A percentile compares a stretch with the other conserved stretches of the same genome.
phyloP scores from a whole-genome alignment of 2,113 vertebrate species.

The Arothron firmamentum region DNA sequence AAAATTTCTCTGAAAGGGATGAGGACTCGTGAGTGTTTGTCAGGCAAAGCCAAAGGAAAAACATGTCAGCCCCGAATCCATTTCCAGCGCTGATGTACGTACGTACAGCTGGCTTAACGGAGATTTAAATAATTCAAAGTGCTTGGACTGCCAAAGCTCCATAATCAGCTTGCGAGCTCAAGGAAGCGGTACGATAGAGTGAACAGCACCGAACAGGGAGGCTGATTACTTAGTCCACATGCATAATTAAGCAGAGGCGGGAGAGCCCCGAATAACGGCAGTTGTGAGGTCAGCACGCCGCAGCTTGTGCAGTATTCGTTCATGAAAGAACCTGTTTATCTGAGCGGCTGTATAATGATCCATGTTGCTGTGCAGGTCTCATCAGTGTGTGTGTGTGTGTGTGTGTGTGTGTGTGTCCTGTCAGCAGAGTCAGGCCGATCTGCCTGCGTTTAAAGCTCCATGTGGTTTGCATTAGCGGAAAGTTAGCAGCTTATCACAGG shows the following conservation, averaged over 20 bases:
- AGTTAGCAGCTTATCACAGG: slow-evolving; percentile 49
- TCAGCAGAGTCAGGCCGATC: slow-evolving; percentile 10
- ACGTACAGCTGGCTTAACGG: slow-evolving; percentile 76
- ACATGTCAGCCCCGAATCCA: slow-evolving; percentile 69
- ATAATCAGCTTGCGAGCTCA: slow-evolving; percentile 77
- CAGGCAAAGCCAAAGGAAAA: slow-evolving; percentile 55
- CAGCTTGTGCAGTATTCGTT: slow-evolving; percentile 18
- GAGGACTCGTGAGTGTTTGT: slow-evolving; percentile 45
- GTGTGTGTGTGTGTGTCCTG: not conserved
- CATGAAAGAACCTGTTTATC: slow-evolving; percentile 35
- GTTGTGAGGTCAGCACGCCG: slow-evolving; percentile 46
- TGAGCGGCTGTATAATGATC: slow-evolving; percentile 31
- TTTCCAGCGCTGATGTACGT: slow-evolving; percentile 78
- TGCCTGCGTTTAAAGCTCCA: slow-evolving; percentile 50
- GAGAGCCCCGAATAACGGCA: slow-evolving; percentile 63
- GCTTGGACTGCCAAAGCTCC: slow-evolving; percentile 77
- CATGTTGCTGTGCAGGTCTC: slow-evolving; percentile 13
- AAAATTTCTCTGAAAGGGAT: slow-evolving; percentile 54
- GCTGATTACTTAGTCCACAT: slow-evolving; percentile 65
- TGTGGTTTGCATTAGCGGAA: slow-evolving; percentile 55
- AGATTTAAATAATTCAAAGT: slow-evolving; percentile 88
- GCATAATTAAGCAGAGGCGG: slow-evolving; percentile 78
- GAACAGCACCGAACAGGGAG: slow-evolving; percentile 50
- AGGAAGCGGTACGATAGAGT: slow-evolving; percentile 72
- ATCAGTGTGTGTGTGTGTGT: not conserved